Evolutionary conservation across 2,888 invertebrate genomes (phyloP).

Genomic region (Atethmia centrago): DNA sequence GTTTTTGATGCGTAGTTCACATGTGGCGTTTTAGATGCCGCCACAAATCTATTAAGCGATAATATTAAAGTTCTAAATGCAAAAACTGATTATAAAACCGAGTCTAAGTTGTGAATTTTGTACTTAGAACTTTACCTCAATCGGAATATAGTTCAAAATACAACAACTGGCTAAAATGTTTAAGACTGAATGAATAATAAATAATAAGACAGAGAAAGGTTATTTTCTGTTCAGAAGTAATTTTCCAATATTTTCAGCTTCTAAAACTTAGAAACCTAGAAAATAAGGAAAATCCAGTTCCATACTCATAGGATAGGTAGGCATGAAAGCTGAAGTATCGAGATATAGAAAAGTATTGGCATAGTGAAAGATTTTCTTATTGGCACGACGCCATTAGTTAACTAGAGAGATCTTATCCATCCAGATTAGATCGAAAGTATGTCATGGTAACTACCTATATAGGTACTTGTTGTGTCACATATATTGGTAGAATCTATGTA

Average conservation of each 20-base stretch:
- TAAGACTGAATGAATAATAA: no score
- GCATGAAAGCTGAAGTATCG: slow-evolving; percentile 2
- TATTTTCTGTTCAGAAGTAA: neutral
- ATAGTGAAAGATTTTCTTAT: slow-evolving; percentile 38
- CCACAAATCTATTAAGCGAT: no score
- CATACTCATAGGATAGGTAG: neutral
- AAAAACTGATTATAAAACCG: no score
- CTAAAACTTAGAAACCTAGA: neutral
- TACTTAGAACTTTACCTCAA: no score
- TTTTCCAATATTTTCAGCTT: slow-evolving; percentile 6
- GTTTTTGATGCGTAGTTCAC: no score
- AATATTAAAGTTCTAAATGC: no score
- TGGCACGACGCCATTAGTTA: slow-evolving; percentile 49
- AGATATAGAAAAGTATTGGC: slow-evolving; percentile 44
- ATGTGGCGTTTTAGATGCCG: no score
- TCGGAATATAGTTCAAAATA: no score
- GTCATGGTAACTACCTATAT: slow-evolving; percentile 7
- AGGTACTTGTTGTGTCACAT: neutral
- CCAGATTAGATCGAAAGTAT: slow-evolving; percentile 27
- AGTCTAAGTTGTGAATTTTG: no score
- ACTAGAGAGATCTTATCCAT: slow-evolving; percentile 48
- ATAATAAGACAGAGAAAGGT: neutral
- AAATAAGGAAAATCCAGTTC: slow-evolving; percentile 9
- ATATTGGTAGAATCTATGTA: no score
- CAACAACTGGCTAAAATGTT: no score